Conservation (phyloP, 2,797 vertebrate genomes). For the Sebastes wilsoni region DNA sequence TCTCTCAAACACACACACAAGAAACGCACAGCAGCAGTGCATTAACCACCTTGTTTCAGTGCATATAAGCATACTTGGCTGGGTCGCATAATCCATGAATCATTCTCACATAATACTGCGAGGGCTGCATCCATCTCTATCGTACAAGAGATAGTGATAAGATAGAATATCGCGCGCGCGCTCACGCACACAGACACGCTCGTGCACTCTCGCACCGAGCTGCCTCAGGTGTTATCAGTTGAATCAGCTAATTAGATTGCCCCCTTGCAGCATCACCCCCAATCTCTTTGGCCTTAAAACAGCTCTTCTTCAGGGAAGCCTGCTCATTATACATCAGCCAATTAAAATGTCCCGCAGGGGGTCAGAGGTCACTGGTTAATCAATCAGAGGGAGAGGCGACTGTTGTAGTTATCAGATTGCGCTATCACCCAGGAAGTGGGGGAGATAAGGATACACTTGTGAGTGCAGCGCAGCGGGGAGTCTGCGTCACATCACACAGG, state of each 20-base stretch:
- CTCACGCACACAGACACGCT: neutral
- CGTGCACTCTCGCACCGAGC: neutral
- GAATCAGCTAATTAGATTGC: slow-evolving; percentile 81
- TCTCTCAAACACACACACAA: neutral
- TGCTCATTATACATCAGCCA: slow-evolving; percentile 73
- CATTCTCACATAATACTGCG: slow-evolving; percentile 28
- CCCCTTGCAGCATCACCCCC: slow-evolving; percentile 36
- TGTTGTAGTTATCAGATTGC: slow-evolving; percentile 69
- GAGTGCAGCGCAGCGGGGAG: slow-evolving; percentile 39
- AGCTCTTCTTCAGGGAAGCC: slow-evolving; percentile 55
- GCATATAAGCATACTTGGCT: slow-evolving; percentile 44
- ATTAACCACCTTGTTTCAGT: slow-evolving; percentile 38
- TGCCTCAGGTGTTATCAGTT: slow-evolving; percentile 72
- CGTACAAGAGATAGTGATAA: slow-evolving; percentile 15
- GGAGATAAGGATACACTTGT: slow-evolving; percentile 64
- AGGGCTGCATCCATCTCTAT: slow-evolving; percentile 40
- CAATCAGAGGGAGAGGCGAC: slow-evolving; percentile 74
- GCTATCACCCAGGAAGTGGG: slow-evolving; percentile 62
- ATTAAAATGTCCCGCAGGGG: slow-evolving; percentile 74
- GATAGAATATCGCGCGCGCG: slow-evolving; percentile 18
- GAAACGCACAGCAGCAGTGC: neutral
- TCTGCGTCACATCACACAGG: slow-evolving; percentile 21
- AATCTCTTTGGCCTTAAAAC: slow-evolving; percentile 62
- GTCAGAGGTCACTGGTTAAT: slow-evolving; percentile 80
- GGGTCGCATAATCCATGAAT: slow-evolving; percentile 39